Base-by-base conservation (phyloP, 2,797 vertebrate genomes). In the Dromococcyx pavoninus region DNA sequence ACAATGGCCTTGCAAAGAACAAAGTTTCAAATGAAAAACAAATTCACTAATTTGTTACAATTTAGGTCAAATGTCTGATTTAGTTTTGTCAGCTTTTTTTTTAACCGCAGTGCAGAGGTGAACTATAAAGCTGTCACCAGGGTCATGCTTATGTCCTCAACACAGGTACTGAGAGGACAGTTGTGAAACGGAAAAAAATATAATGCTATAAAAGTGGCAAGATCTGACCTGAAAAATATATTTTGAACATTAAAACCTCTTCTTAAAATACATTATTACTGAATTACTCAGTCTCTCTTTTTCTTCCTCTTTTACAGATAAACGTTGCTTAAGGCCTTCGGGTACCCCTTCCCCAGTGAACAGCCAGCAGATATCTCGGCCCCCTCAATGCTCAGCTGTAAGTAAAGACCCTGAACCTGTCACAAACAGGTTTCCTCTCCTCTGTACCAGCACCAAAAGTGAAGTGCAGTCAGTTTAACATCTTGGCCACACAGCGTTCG, bases 261-360 rank as follows among this genome's bases (percentile, higher is more conserved):
- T 53, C 35, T 65, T 44, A 41, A 71, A 69, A 69, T 5, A 21
- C 0, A 12, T 11, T 30, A 25, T 41, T 39, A 58, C 28, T 32
- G 24, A 88, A 75, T 86, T 78, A 84, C 53, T 94, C 65, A 77
- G 43, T 9, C 41, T 81, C 76, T 24, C 32, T n/a, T 66, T 57
- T 70, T 71, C 75, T 91, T 89, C 72, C 91, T 91, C 67, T 82
- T 93, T 91, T 78, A 70, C 91, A 98, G 98, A 98, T 5, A 97
- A 84, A 25, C 95, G 89, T 46, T 97, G 57, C 84, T 92, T 98
- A 81, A 89, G 87, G 75, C 51, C 57, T 41, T 56, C 54, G 28
- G 39, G 85, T 27, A 13, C 61, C 76, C 78, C 71, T 86, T 84
- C 91, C 32, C 30, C 80, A 70, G 0, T 0, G 1, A 58, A 78